Percentiles rank a stretch among this genome's conserved stretches.
Evolutionary conservation across 2,797 vertebrate genomes (phyloP).

Genomic region (Podarcis siculus): DNA sequence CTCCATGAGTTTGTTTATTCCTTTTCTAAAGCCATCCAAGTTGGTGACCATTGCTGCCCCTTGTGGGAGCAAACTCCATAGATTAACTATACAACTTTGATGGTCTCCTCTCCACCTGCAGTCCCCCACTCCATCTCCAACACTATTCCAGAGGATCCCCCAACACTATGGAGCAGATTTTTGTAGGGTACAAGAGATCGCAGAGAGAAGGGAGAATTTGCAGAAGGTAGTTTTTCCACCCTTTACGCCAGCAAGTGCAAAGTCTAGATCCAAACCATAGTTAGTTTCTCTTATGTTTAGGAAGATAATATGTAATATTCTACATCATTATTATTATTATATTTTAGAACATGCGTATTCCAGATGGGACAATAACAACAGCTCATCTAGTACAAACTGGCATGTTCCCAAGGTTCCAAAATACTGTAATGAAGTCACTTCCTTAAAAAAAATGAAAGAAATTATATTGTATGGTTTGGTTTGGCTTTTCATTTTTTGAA

Average conservation of each 20-base stretch:
- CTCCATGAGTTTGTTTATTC: no score
- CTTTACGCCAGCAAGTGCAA: neutral
- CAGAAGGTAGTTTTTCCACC: neutral
- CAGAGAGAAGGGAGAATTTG: neutral
- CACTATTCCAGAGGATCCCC: neutral
- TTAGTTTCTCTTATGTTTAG: no score
- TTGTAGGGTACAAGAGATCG: neutral
- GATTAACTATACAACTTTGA: neutral
- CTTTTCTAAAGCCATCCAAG: no score
- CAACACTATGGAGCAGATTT: neutral
- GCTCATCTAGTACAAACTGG: neutral
- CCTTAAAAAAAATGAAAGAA: neutral
- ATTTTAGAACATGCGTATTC: neutral
- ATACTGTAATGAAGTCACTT: neutral
- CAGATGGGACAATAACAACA: neutral
- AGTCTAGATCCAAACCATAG: no score
- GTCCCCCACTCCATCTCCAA: neutral
- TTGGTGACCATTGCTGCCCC: no score
- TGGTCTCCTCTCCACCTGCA: neutral
- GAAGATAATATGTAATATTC: no score
- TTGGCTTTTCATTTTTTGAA: constrained; percentile 27
- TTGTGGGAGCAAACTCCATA: no score
- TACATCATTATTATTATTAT: neutral
- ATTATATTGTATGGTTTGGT: neutral
- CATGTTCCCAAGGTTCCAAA: constrained; percentile 3